Conservation (phyloP, 2,113 vertebrate genomes). For the Malurus cyaneus region DNA sequence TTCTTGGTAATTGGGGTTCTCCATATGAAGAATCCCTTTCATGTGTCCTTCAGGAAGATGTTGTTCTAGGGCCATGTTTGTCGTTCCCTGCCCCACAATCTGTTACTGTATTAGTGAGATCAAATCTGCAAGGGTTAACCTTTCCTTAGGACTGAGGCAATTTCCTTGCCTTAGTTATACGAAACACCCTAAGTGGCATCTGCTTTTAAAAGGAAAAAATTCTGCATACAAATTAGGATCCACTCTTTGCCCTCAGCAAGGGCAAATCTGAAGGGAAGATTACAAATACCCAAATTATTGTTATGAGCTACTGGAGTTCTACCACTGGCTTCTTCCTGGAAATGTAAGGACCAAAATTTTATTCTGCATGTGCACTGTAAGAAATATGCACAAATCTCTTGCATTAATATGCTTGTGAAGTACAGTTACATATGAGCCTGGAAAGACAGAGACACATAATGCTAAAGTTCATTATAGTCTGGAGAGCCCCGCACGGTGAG, state of each 20-base stretch:
- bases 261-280: not conserved
- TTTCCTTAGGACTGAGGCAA: not conserved
- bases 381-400: not conserved
- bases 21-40: not conserved
- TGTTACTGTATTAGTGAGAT: not conserved
- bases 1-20: not conserved
- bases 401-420: not conserved
- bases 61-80: not conserved
- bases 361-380: not conserved
- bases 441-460: not conserved
- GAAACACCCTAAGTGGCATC: not conserved
- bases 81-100: not conserved
- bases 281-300: not conserved
- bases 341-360: not conserved
- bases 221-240: not conserved
- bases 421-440: not conserved
- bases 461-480: not conserved
- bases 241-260: not conserved
- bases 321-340: not conserved
- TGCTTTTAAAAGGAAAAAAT: not conserved
- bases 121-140: not conserved
- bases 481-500: not conserved
- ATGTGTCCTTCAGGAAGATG: not conserved
- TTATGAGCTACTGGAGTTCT: not conserved
- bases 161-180: not conserved